Conservation (phyloP, 2,113 vertebrate genomes). For the Opisthocomus hoazin region DNA sequence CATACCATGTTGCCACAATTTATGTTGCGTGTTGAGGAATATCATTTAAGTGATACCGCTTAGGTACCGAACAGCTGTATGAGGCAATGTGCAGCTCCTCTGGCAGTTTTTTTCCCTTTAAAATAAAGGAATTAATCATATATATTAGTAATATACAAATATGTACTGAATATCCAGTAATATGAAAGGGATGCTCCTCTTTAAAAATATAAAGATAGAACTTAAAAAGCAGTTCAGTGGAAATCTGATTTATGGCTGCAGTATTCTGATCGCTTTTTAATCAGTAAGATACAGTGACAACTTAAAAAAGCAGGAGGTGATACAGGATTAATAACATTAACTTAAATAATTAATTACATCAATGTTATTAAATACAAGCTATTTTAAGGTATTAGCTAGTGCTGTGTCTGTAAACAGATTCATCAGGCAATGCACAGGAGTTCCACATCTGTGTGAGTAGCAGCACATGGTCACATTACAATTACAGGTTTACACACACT, state of each 20-base stretch:
- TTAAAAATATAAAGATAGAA: not conserved
- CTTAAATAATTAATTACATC: not conserved
- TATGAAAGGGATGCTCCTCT: not conserved
- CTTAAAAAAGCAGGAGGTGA: not conserved
- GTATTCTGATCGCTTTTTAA: not conserved
- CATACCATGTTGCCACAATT: not conserved
- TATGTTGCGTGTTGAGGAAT: not conserved
- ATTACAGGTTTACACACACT: not conserved
- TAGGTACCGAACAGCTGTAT: not conserved
- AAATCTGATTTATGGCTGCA: not conserved
- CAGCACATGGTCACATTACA: not conserved
- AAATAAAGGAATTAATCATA: not conserved
- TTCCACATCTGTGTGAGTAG: not conserved
- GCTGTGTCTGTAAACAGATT: not conserved
- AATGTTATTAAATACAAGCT: too few species aligned
- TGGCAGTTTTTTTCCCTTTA: not conserved
- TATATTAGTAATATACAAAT: not conserved
- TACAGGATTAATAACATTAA: not conserved
- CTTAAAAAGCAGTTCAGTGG: not conserved
- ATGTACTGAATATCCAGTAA: not conserved
- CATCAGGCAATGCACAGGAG: fast-evolving
- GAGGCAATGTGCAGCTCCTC: not conserved
- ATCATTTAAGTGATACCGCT: not conserved
- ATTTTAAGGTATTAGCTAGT: too few species aligned
- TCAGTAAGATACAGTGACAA: not conserved